Conservation (phyloP, 2,113 vertebrate genomes). For the Cheilinus undulatus region DNA sequence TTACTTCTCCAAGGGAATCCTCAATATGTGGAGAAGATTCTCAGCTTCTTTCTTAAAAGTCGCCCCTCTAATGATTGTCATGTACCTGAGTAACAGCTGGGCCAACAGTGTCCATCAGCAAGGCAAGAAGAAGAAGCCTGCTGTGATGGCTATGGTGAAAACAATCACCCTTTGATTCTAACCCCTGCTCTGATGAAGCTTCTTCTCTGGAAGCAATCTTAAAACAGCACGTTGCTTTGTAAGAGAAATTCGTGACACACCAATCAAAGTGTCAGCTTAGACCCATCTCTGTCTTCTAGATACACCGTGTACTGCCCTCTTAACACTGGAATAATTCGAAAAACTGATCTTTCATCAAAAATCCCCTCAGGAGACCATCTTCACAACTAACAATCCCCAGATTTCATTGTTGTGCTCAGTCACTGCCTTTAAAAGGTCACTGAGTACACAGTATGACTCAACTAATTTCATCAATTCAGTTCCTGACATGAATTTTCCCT, state of each 20-base stretch:
- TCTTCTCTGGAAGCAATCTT: constrained; percentile 51
- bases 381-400: constrained; percentile 43
- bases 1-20: constrained; percentile 86
- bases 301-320: not conserved
- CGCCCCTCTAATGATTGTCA: constrained; percentile 83
- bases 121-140: constrained; percentile 88
- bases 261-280: constrained; percentile 59
- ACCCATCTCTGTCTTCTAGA: constrained; percentile 24
- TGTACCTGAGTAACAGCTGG: constrained; percentile 91
- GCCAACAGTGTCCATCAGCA: constrained; percentile 83
- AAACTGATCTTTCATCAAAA: constrained; percentile 37
- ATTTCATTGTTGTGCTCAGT: constrained; percentile 8
- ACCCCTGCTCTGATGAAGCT: not conserved
- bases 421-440: constrained; percentile 22
- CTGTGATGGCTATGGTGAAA: constrained; percentile 44
- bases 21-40: constrained; percentile 88
- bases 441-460: constrained; percentile 39
- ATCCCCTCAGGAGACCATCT: constrained; percentile 19
- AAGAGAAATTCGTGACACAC: constrained; percentile 59
- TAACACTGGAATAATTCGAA: constrained; percentile 16
- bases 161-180: no score
- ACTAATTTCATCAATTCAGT: constrained; percentile 43
- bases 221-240: constrained; percentile 71
- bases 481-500: constrained; percentile 15
- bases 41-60: constrained; percentile 83